Conservation (phyloP, 2,113 vertebrate species). For the Motacilla tschutschensis region DNA sequence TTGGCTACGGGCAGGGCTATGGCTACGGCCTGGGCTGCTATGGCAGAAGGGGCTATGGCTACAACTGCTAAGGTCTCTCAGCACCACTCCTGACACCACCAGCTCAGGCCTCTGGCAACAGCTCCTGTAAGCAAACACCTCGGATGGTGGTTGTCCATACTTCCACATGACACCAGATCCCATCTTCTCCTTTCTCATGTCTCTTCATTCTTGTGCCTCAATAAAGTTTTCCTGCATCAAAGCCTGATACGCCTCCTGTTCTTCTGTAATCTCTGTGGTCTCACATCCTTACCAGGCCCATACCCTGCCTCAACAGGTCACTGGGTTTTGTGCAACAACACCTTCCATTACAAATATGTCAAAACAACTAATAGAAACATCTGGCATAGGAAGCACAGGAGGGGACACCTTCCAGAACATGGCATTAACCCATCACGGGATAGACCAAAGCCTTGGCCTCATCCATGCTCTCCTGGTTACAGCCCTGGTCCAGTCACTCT, state of each 20-base stretch:
- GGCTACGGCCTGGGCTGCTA: too few relatives aligned
- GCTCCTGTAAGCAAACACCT: too few relatives aligned
- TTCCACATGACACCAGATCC: fast-evolving
- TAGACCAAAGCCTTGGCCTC: neutral
- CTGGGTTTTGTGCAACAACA: neutral
- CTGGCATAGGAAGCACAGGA: too few relatives aligned
- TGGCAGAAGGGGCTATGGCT: neutral
- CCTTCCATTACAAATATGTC: neutral
- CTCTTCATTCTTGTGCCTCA: fast-evolving
- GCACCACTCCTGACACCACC: too few relatives aligned
- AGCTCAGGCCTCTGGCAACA: fast-evolving
- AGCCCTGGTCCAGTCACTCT: fast-evolving
- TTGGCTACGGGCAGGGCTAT: too few relatives aligned
- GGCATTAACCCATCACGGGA: too few relatives aligned
- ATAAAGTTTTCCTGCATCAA: neutral
- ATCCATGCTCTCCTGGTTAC: fast-evolving
- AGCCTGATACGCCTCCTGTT: too few relatives aligned
- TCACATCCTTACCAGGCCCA: neutral
- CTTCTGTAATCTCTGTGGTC: neutral
- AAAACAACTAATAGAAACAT: neutral
- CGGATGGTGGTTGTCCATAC: fast-evolving
- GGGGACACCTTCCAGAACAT: too few relatives aligned
- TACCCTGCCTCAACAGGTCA: too few relatives aligned
- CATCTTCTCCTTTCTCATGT: neutral
- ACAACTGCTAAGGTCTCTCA: neutral